Conservation (phyloP, 2,888 invertebrate species). For the Cyclophora albipunctata region DNA sequence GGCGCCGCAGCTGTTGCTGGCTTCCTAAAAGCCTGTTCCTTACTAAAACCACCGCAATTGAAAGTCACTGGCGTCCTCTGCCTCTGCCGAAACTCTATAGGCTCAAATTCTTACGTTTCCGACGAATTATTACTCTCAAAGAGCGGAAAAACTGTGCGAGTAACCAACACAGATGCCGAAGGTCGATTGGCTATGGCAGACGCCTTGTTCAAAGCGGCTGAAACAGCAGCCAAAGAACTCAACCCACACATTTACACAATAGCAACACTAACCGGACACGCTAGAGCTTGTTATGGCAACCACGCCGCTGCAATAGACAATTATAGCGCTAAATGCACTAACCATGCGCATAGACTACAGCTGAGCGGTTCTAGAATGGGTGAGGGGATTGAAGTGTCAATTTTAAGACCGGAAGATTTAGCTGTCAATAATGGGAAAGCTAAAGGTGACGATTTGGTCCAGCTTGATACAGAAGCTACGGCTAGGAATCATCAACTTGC, state of each 20-base stretch:
- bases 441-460: conserved; percentile 87
- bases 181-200: conserved; percentile 93
- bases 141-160: conserved; percentile 85
- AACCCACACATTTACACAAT: conserved; percentile 91
- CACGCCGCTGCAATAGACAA: conserved; percentile 85
- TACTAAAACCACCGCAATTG: conserved; percentile 82
- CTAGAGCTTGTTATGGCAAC: conserved; percentile 78
- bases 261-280: conserved; percentile 91
- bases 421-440: conserved; percentile 78
- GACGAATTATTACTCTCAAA: conserved; percentile 89
- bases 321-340: conserved; percentile 77
- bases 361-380: conserved; percentile 78
- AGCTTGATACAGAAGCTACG: conserved; percentile 47
- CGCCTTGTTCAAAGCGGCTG: conserved; percentile 72
- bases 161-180: conserved; percentile 94
- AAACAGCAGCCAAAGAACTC: conserved; percentile 77
- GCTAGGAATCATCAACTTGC: conserved; percentile 67
- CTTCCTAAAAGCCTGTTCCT: conserved; percentile 84
- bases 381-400: conserved; percentile 87
- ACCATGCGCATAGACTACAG: conserved; percentile 78
- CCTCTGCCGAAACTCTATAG: conserved; percentile 90
- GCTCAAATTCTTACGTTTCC: conserved; percentile 86
- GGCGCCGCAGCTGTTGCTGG: conserved; percentile 93
- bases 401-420: conserved; percentile 81
- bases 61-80: conserved; percentile 86